Conservation (phyloP, 2,797 vertebrate species). For the Spondyliosoma cantharus region DNA sequence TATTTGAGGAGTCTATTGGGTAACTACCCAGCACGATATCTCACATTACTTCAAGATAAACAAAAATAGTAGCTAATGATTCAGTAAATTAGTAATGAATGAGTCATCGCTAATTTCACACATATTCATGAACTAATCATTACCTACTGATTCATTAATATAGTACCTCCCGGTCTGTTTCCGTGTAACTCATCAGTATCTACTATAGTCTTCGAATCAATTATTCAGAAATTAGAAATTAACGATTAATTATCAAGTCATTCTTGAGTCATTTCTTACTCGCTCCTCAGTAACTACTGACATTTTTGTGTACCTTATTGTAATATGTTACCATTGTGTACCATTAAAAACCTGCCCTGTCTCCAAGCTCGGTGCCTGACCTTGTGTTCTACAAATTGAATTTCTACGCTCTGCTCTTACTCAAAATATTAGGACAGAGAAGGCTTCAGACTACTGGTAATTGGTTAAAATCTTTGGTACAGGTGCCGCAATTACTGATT, state of each 20-base stretch:
- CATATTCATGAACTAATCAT: too few species aligned
- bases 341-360: conserved; percentile 48
- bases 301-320: not conserved
- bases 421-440: conserved; percentile 48
- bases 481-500: conserved; percentile 18
- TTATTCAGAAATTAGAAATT: conserved; percentile 14
- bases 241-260: not conserved
- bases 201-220: not conserved
- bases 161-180: not conserved
- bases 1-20: too few species aligned
- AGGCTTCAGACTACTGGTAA: conserved; percentile 62
- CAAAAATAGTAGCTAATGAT: too few species aligned
- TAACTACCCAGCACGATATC: too few species aligned
- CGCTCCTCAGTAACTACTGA: not conserved
- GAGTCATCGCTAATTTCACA: too few species aligned
- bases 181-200: conserved; percentile 2
- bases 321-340: not conserved
- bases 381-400: conserved; percentile 56
- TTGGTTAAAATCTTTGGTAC: conserved; percentile 37
- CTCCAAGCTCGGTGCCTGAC: conserved; percentile 36
- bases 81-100: too few species aligned
- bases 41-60: too few species aligned
- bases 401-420: conserved; percentile 32
- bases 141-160: too few species aligned
- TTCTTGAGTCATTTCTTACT: too few species aligned